Evolutionary conservation across 2,888 invertebrate species (phyloP).

Genomic region (Leptogaster cylindrica): DNA sequence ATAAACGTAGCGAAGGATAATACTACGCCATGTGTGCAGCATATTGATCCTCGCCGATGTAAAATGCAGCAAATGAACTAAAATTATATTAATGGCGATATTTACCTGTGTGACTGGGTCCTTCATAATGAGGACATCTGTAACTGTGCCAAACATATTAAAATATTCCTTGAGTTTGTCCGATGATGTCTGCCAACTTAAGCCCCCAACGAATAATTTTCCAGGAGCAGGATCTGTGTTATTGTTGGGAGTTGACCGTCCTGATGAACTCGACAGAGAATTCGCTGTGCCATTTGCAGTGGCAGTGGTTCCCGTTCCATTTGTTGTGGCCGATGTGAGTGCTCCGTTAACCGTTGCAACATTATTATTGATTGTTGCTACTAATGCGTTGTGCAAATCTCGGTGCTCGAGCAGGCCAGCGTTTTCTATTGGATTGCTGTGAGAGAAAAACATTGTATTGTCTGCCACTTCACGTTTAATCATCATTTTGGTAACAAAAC

Average conservation of each 20-base stretch:
- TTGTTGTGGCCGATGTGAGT: slow-evolving; percentile 56
- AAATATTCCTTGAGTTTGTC: slow-evolving; percentile 93
- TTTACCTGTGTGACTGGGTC: slow-evolving; percentile 91
- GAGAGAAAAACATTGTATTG: slow-evolving; percentile 53
- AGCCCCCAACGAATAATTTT: slow-evolving; percentile 88
- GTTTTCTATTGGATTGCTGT: slow-evolving; percentile 66
- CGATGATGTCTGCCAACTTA: slow-evolving; percentile 92
- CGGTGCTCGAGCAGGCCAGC: slow-evolving; percentile 60
- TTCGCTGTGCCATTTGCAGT: slow-evolving; percentile 57
- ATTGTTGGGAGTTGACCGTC: slow-evolving; percentile 75
- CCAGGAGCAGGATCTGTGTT: slow-evolving; percentile 77
- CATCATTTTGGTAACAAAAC: too few relatives aligned
- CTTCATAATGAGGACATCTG: slow-evolving; percentile 93
- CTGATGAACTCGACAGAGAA: slow-evolving; percentile 72
- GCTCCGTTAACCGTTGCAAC: slow-evolving; percentile 57
- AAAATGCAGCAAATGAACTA: too few relatives aligned
- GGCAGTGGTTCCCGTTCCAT: slow-evolving; percentile 51
- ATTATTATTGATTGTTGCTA: slow-evolving; percentile 62
- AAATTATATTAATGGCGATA: background rate
- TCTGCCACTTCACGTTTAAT: too few relatives aligned
- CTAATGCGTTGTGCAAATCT: slow-evolving; percentile 62
- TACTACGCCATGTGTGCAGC: too few relatives aligned
- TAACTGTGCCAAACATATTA: slow-evolving; percentile 89
- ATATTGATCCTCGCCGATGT: too few relatives aligned
- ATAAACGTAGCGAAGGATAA: too few relatives aligned